Percentiles rank a stretch among this genome's conserved stretches.
Conservation (phyloP, 2,113 vertebrate species). For the Zapornia atra region DNA sequence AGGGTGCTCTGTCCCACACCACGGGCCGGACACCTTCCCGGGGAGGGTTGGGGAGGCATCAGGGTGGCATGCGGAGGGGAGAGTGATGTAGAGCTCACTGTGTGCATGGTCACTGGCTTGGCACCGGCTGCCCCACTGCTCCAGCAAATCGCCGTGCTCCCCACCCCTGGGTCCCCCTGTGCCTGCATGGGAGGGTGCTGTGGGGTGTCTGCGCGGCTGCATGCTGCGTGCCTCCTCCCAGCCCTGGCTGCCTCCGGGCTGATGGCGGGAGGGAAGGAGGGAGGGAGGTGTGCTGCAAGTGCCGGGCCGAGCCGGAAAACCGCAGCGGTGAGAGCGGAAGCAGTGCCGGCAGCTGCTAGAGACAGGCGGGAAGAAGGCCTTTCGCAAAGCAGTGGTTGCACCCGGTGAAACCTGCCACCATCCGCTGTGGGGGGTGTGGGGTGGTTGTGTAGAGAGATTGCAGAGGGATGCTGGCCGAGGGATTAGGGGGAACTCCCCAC, state of each 20-base stretch:
- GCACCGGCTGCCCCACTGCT: not conserved
- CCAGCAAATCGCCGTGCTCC: too few relatives aligned
- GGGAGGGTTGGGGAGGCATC: not conserved
- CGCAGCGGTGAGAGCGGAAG: constrained; percentile 38
- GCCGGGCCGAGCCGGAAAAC: constrained; percentile 45
- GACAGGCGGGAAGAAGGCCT: not conserved
- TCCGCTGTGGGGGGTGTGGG: accelerated
- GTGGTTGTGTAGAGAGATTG: not conserved
- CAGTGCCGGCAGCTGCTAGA: not conserved
- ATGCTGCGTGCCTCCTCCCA: not conserved
- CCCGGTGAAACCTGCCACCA: not conserved
- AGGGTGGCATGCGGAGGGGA: not conserved
- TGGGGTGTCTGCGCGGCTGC: not conserved
- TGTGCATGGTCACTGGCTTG: not conserved
- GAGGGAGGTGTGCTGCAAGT: not conserved
- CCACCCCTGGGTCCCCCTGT: not conserved
- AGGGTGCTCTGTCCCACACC: accelerated
- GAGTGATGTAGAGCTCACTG: accelerated
- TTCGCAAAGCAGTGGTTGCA: not conserved
- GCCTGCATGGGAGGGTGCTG: not conserved
- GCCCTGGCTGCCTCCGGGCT: not conserved
- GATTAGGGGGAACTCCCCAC: not conserved
- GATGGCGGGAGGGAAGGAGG: not conserved
- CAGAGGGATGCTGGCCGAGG: not conserved
- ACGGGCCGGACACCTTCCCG: accelerated